A percentile compares a stretch with the other conserved stretches of the same genome.
These are phyloP conservation scores for Apteryx mantelli DNA, from an alignment of 2,113 vertebrate genomes.

Conservation along the genomic window DNA sequence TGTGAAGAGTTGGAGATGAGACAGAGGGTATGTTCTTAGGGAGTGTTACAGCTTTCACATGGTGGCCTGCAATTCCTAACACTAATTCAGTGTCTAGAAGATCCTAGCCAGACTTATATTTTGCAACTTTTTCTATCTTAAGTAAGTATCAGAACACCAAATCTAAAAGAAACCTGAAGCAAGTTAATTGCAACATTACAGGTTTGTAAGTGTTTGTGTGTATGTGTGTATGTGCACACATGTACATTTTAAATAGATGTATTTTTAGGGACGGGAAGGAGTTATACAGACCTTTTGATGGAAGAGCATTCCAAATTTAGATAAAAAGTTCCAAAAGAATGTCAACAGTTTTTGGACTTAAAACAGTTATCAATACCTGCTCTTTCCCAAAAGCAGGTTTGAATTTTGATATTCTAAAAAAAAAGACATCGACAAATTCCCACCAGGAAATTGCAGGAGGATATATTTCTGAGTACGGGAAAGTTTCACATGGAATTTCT, in stretches of 20 bases:
- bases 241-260: rapidly evolving
- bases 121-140: not conserved
- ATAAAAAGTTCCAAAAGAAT: not conserved
- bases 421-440: not conserved
- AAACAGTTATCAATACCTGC: not conserved
- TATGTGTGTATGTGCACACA: too few species aligned
- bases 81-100: not conserved
- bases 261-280: not conserved
- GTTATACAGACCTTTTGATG: not conserved
- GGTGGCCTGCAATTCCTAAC: not conserved
- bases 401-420: not conserved
- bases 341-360: not conserved
- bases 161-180: not conserved
- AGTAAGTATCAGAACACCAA: not conserved
- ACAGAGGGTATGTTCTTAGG: not conserved
- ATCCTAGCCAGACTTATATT: not conserved
- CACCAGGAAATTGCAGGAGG: not conserved
- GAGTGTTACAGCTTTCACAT: not conserved
- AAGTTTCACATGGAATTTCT: not conserved
- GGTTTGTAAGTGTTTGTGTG: not conserved
- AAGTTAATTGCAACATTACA: not conserved
- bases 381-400: not conserved
- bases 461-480: not conserved
- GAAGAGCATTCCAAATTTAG: not conserved
- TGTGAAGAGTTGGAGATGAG: not conserved